Evolutionary conservation across 2,888 invertebrate species (phyloP).

Genomic region (Ischnus inquisitorius): DNA sequence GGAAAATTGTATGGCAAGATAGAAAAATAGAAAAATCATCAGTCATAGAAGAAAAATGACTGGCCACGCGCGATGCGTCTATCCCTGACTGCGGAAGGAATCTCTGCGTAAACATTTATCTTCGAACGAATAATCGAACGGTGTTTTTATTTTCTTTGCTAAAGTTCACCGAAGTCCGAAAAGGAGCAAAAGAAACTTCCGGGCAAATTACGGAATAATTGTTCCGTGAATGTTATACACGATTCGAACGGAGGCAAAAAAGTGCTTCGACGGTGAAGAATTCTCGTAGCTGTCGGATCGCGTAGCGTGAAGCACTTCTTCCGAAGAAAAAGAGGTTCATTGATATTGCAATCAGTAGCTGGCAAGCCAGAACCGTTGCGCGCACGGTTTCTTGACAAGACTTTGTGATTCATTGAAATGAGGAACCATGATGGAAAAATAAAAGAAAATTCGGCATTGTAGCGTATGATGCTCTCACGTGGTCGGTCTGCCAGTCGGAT

Average conservation of each 20-base stretch:
- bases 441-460: neutral
- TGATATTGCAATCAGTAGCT: conserved; percentile 78
- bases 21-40: conserved; percentile 42
- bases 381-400: conserved; percentile 56
- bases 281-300: neutral
- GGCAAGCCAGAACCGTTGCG: conserved; percentile 63
- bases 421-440: conserved; percentile 67
- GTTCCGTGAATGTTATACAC: conserved; percentile 41
- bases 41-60: neutral
- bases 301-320: conserved; percentile 25
- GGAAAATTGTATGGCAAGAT: conserved; percentile 61
- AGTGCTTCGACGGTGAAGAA: neutral
- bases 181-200: conserved; percentile 8
- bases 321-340: conserved; percentile 76
- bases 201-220: conserved; percentile 55
- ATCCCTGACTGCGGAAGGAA: conserved; percentile 12
- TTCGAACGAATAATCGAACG: conserved; percentile 52
- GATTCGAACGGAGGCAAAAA: conserved; percentile 20
- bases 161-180: conserved; percentile 39
- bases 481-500: conserved; percentile 5
- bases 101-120: conserved; percentile 45
- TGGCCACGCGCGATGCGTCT: neutral
- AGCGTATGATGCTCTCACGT: conserved; percentile 17
- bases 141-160: conserved; percentile 42
- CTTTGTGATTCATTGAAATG: conserved; percentile 75